Evolutionary conservation across 2,797 vertebrate species (phyloP).

Genomic region (Pangasius djambal): DNA sequence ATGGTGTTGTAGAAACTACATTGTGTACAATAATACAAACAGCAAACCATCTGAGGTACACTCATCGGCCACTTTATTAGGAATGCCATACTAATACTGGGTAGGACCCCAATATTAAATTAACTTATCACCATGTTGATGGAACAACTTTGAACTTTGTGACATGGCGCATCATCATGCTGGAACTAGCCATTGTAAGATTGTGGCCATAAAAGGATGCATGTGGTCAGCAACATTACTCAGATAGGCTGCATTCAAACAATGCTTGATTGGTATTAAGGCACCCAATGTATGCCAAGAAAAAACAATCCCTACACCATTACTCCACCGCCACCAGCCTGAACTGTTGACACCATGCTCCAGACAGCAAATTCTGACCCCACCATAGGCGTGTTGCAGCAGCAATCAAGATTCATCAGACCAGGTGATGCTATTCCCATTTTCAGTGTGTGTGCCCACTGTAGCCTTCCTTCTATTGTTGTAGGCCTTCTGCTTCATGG

Average conservation of each 20-base stretch:
- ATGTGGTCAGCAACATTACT: background rate
- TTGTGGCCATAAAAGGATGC: background rate
- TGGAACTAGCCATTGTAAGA: no score
- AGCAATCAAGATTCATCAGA: background rate
- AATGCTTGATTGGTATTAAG: background rate
- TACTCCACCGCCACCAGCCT: no score
- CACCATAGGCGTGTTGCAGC: background rate
- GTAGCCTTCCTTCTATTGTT: no score
- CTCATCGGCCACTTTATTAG: no score
- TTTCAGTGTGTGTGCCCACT: background rate
- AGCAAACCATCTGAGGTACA: background rate
- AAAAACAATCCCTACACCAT: no score
- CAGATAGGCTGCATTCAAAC: background rate
- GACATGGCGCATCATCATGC: background rate
- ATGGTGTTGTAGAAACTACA: background rate
- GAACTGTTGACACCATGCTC: background rate
- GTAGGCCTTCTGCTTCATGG: no score
- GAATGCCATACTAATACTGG: background rate
- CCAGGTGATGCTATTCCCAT: background rate
- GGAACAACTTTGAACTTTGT: background rate
- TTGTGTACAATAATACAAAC: background rate
- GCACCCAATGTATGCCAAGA: background rate
- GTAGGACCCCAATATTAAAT: background rate
- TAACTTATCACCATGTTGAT: background rate
- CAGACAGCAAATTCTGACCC: background rate